Conservation (phyloP, 2,113 vertebrate species). For the Gorsachius goisagi region DNA sequence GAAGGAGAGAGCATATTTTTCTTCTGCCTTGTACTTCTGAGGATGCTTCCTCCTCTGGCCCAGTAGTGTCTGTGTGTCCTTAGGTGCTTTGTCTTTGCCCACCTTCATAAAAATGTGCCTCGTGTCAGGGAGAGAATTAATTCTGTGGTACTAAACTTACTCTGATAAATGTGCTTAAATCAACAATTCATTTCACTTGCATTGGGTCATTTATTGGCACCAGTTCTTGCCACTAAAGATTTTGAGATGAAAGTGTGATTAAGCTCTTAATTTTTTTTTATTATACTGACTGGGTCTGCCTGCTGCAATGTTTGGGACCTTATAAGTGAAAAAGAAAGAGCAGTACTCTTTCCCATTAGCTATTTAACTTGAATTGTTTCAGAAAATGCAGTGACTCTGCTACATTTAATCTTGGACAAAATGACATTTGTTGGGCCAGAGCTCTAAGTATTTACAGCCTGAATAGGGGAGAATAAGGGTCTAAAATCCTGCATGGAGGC, state of each 20-base stretch:
- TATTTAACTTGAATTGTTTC: not conserved
- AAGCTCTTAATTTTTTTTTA: not conserved
- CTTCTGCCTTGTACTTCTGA: not conserved
- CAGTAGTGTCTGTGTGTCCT: not conserved
- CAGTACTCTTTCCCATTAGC: not conserved
- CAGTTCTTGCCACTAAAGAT: not conserved
- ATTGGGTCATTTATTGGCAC: not conserved
- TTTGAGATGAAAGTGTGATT: not conserved
- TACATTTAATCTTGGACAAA: not conserved
- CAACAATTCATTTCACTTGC: not conserved
- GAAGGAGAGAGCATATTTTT: rapidly evolving
- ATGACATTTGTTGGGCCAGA: not conserved
- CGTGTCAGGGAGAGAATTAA: not conserved
- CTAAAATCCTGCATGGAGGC: not conserved
- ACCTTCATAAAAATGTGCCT: not conserved
- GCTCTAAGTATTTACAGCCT: not conserved
- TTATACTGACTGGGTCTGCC: not conserved
- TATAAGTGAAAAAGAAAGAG: not conserved
- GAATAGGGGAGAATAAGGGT: not conserved
- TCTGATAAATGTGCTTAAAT: not conserved
- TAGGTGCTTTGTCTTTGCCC: not conserved
- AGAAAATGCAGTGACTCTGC: not conserved
- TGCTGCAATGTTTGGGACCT: not conserved
- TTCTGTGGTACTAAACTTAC: not conserved
- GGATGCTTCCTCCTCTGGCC: not conserved